phyloP scores from a whole-genome alignment of 1,140 invertebrate species.

The Nephotettix cincticeps region DNA sequence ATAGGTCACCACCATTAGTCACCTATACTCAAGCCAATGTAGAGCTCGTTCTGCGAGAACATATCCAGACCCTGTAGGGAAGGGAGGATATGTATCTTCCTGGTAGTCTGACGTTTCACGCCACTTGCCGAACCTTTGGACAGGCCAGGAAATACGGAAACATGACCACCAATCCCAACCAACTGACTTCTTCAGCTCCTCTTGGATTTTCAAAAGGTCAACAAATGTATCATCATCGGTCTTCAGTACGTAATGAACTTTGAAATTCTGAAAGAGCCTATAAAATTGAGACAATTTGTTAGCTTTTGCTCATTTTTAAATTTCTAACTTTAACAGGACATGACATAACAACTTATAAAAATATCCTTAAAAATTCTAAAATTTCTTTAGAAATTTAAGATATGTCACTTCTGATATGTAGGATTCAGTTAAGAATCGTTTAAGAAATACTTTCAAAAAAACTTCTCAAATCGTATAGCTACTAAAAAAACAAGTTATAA shows the following conservation, averaged over 20 bases:
- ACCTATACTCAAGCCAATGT: neutral
- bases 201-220: constrained; percentile 22
- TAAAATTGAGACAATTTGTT: neutral
- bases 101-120: constrained; percentile 25
- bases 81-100: constrained; percentile 33
- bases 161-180: constrained; percentile 31
- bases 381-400: neutral
- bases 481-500: no score
- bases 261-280: neutral
- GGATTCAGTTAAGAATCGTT: neutral
- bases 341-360: neutral
- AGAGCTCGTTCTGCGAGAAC: constrained; percentile 20
- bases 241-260: constrained; percentile 32
- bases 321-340: neutral
- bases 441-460: neutral
- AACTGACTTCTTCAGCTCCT: constrained; percentile 7
- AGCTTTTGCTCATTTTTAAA: neutral
- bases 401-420: neutral
- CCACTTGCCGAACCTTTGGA: constrained; percentile 34
- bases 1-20: no score
- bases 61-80: constrained; percentile 37
- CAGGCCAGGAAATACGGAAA: constrained; percentile 34
- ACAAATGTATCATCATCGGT: constrained; percentile 38
- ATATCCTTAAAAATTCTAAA: neutral
- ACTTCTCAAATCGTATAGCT: neutral